phyloP scores from a whole-genome alignment of 2,888 invertebrate genomes.

The Lasiommata megera region DNA sequence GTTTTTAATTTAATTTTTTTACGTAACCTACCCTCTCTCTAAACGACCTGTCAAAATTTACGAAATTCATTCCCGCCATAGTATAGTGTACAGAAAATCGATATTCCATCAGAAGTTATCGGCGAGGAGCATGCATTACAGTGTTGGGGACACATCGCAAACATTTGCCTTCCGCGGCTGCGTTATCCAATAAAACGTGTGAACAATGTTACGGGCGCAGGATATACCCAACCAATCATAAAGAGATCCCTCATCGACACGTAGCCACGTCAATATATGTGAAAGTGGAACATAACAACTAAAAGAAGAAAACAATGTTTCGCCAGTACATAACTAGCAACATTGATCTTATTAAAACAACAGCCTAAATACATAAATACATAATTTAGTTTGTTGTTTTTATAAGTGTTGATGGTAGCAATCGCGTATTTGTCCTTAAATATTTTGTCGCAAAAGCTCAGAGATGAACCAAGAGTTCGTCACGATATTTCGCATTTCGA shows the following conservation, averaged over 20 bases:
- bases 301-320: not conserved
- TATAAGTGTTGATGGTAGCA: too few species aligned
- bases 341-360: too few species aligned
- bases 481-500: too few species aligned
- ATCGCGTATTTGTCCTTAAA: too few species aligned
- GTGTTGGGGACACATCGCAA: slow-evolving; percentile 33
- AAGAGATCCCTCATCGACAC: not conserved
- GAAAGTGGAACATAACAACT: not conserved
- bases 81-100: slow-evolving; percentile 6
- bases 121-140: slow-evolving; percentile 11
- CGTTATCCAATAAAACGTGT: slow-evolving; percentile 32
- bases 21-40: too few species aligned
- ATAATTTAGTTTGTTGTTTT: too few species aligned
- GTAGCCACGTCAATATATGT: not conserved
- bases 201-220: slow-evolving; percentile 18
- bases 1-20: too few species aligned
- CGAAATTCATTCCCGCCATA: slow-evolving; percentile 2
- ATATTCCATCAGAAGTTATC: slow-evolving; percentile 16
- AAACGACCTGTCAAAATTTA: not conserved
- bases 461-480: too few species aligned
- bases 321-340: too few species aligned
- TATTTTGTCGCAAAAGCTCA: too few species aligned
- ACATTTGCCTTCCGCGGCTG: slow-evolving; percentile 32
- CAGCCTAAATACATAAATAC: too few species aligned
- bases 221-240: not conserved